Conservation (phyloP, 2,797 vertebrate genomes). For the Mionectes olivaceus region DNA sequence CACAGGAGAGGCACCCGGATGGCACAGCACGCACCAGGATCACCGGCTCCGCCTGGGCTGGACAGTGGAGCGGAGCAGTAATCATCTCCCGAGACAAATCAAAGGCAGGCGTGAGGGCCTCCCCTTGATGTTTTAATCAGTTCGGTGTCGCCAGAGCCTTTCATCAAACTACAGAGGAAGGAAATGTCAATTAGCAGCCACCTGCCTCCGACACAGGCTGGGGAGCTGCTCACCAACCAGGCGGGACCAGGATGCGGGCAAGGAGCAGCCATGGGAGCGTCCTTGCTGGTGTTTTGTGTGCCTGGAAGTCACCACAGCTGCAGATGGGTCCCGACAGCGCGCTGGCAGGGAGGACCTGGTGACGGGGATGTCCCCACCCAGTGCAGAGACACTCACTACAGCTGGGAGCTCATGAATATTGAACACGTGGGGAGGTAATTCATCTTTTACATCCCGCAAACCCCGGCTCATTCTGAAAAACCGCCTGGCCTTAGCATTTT, state of each 20-base stretch:
- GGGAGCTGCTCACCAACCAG: neutral
- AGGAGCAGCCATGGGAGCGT: neutral
- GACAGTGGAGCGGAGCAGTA: neutral
- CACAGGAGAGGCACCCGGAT: neutral
- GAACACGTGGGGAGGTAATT: slow-evolving; percentile 64
- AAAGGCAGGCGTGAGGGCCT: slow-evolving; percentile 48
- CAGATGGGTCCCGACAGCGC: neutral
- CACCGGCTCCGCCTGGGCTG: neutral
- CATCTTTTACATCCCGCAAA: slow-evolving; percentile 61
- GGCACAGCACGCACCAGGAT: neutral
- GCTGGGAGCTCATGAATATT: slow-evolving; percentile 70
- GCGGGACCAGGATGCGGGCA: neutral
- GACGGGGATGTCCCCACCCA: slow-evolving; percentile 49
- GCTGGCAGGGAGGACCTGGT: neutral
- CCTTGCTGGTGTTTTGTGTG: neutral
- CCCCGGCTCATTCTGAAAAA: slow-evolving; percentile 63
- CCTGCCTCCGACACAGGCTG: neutral
- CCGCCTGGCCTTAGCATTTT: slow-evolving; percentile 59
- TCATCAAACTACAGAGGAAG: slow-evolving; percentile 72
- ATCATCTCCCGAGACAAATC: slow-evolving; percentile 47
- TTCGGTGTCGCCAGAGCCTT: slow-evolving; percentile 49
- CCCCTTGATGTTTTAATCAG: slow-evolving; percentile 72
- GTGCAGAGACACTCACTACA: neutral
- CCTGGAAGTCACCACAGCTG: neutral
- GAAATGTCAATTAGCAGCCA: slow-evolving; percentile 64